Percentiles rank a stretch among this genome's conserved stretches.
phyloP scores from a whole-genome alignment of 1,140 invertebrate genomes.

The Artemia franciscana region DNA sequence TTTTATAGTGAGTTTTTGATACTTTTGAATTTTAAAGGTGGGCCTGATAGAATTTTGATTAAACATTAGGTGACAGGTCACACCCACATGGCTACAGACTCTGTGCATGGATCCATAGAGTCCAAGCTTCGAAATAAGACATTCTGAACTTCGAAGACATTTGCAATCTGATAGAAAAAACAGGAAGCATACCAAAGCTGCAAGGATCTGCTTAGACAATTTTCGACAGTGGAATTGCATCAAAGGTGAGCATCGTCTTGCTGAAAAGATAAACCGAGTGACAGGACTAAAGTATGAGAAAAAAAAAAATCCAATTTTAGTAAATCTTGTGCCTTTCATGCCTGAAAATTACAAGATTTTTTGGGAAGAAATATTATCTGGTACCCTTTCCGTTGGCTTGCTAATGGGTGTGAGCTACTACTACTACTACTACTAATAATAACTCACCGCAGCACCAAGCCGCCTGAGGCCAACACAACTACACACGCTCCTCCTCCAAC shows the following conservation, averaged over 20 bases:
- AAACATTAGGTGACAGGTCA: neutral
- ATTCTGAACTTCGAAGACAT: neutral
- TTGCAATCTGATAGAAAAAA: neutral
- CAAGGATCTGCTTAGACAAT: neutral
- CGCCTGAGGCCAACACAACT: too few species aligned
- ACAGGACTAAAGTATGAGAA: neutral
- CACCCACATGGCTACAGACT: neutral
- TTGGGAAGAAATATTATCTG: neutral
- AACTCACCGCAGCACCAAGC: too few species aligned
- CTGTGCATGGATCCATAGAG: neutral
- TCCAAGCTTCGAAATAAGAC: too few species aligned
- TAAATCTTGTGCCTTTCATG: neutral
- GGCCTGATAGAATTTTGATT: neutral
- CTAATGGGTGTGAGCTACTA: neutral
- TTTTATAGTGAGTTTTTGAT: neutral
- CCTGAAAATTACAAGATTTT: too few species aligned
- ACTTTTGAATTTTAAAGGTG: neutral
- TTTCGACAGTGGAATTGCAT: neutral
- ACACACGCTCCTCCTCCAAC: too few species aligned
- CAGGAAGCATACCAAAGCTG: neutral
- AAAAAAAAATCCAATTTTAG: neutral
- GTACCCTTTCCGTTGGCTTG: neutral
- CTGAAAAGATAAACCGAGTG: neutral
- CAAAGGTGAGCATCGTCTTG: neutral
- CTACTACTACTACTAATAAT: too few species aligned